Evolutionary conservation across 2,797 vertebrate genomes (phyloP).

Genomic region (Paratrypauchen microcephalus): DNA sequence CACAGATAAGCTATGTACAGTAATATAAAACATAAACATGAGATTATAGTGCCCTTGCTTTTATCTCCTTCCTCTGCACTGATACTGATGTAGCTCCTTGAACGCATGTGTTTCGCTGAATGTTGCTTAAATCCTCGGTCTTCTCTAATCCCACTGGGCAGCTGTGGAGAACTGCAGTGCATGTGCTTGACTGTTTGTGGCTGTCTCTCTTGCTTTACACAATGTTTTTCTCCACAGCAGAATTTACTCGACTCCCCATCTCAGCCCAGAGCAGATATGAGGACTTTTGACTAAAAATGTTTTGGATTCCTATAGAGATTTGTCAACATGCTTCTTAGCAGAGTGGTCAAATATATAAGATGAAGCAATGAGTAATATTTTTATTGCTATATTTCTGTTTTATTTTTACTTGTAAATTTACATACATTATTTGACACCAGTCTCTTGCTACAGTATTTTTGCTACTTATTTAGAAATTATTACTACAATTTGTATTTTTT

Average conservation of each 20-base stretch:
- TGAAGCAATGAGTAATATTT: background rate
- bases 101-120: conserved; percentile 32
- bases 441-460: no score
- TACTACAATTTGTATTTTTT: no score
- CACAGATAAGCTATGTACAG: background rate
- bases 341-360: background rate
- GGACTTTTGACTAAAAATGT: background rate
- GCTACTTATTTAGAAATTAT: no score
- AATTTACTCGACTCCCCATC: background rate
- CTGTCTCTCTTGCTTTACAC: background rate
- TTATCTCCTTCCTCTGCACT: conserved; percentile 28
- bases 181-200: conserved; percentile 5
- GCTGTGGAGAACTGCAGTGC: conserved; percentile 28
- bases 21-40: background rate
- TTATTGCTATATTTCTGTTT: no score
- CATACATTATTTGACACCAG: no score
- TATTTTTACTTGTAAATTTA: no score
- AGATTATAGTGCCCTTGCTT: background rate
- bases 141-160: conserved; percentile 48
- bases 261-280: background rate
- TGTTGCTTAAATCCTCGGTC: conserved; percentile 26
- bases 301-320: background rate
- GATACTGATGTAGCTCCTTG: conserved; percentile 22
- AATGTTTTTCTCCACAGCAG: background rate
- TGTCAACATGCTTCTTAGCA: background rate